phyloP scores from a whole-genome alignment of 2,797 vertebrate genomes.

The Novumbra hubbsi region DNA sequence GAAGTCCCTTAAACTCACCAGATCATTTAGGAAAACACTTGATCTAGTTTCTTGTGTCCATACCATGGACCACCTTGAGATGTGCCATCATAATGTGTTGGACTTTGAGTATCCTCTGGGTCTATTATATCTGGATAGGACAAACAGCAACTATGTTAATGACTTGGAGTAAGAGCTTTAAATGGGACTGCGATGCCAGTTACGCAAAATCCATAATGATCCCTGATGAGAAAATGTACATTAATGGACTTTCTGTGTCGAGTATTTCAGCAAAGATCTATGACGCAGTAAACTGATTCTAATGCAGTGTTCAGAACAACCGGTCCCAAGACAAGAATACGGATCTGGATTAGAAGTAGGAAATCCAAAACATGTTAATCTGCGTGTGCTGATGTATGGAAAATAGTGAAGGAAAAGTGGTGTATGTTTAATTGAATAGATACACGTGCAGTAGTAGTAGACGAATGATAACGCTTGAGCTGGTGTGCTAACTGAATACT shows the following conservation, averaged over 20 bases:
- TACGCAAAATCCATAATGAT: constrained; percentile 16
- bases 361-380: constrained; percentile 54
- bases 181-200: constrained; percentile 27
- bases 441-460: constrained; percentile 37
- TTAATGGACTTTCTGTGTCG: background rate
- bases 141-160: background rate
- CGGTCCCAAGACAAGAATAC: constrained; percentile 20
- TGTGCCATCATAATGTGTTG: background rate
- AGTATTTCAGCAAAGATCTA: background rate
- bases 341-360: constrained; percentile 30
- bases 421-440: constrained; percentile 45
- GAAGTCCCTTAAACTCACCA: constrained; percentile 30
- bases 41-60: background rate
- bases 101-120: background rate
- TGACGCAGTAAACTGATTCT: background rate
- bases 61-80: background rate
- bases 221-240: constrained; percentile 1
- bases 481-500: constrained; percentile 61
- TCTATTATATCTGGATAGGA: constrained; percentile 19
- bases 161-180: constrained; percentile 15
- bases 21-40: constrained; percentile 11
- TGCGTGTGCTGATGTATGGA: constrained; percentile 52
- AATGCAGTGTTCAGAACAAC: background rate
- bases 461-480: constrained; percentile 49
- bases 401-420: constrained; percentile 33